Base-by-base conservation (phyloP, 2,113 vertebrate genomes). In the Mola mola region DNA sequence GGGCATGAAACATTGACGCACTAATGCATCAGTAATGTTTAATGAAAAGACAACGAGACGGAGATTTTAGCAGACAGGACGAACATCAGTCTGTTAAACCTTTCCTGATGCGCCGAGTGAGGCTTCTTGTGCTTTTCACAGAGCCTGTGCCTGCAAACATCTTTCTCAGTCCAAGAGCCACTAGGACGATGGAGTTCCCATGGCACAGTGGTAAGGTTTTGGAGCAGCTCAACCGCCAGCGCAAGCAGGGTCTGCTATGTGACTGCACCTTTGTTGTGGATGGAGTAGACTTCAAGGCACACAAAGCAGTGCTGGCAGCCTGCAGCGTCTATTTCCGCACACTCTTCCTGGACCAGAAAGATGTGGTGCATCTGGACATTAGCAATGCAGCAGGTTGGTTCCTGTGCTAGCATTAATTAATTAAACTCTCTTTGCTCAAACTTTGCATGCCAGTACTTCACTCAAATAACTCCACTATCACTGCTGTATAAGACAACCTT, bases 201-300 rank as follows among this genome's bases (percentile, higher is more conserved):
- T 96, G 96, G 93, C 97, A 99, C 91, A 96, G 97, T 79, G 91
- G 84, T 16, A 95, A 95, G 3, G 95, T 99, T 71, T 85, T 99
- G 89, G 95, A 96, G 69, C 95, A 96, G 89, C 91, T 99, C 21
- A 96, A 98, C 87, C 93, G 93, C 66, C 97, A 98, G 90, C 91
- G 97, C 31, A 94, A 95, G 81, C 90, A 94, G 83, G 97, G 96
- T 41, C 84, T 98, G 59, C 87, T 99, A 51, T 99, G 97, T 3
- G 97, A 98, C 90, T 99, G 97, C 88, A 98, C 96, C 43, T 98
- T 99, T 2, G 96, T 98, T 59, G 97, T 98, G 87, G 96, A 98
- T 0, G 97, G 97, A 13, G 94, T 98, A 4, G 89, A 97, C 88
- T 99, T 99, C 75, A 98, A 98, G 83, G 97, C 97, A 15, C 97